Evolutionary conservation across 2,797 vertebrate species (phyloP).

Genomic region (Peromyscus aztecus): DNA sequence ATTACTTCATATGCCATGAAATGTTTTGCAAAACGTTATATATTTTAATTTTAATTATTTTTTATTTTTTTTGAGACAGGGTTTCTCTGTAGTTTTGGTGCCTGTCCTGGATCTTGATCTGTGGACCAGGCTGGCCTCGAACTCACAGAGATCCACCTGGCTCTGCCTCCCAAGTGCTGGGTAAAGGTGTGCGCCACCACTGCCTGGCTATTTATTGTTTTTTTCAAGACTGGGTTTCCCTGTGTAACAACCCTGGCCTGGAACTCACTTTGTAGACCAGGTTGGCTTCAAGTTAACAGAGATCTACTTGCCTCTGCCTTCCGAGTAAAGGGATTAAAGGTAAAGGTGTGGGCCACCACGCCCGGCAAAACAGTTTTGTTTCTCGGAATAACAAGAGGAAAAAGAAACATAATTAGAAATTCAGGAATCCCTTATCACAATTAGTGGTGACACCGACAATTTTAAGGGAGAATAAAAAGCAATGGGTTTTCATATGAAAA

Average conservation of each 20-base stretch:
- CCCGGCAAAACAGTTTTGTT: conserved; percentile 3
- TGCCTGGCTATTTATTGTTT: no score
- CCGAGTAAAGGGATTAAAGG: not conserved
- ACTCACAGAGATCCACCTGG: no score
- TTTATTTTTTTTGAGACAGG: no score
- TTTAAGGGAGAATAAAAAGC: not conserved
- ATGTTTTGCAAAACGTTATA: conserved; percentile 28
- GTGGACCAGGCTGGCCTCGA: no score
- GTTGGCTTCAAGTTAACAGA: not conserved
- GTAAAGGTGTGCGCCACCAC: no score
- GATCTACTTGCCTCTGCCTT: not conserved
- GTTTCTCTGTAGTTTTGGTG: no score
- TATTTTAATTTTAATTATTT: no score
- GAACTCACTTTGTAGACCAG: not conserved
- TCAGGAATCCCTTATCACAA: not conserved
- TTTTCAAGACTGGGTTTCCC: not conserved
- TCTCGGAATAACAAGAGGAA: conserved; percentile 28
- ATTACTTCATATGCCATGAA: not conserved
- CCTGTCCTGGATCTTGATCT: no score
- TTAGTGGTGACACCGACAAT: not conserved
- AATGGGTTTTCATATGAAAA: not conserved
- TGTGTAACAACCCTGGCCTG: not conserved
- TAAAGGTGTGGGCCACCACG: not conserved
- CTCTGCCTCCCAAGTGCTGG: no score
- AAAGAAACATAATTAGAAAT: not conserved